Conservation (phyloP, 2,797 vertebrate genomes). For the Muscicapa comitata region DNA sequence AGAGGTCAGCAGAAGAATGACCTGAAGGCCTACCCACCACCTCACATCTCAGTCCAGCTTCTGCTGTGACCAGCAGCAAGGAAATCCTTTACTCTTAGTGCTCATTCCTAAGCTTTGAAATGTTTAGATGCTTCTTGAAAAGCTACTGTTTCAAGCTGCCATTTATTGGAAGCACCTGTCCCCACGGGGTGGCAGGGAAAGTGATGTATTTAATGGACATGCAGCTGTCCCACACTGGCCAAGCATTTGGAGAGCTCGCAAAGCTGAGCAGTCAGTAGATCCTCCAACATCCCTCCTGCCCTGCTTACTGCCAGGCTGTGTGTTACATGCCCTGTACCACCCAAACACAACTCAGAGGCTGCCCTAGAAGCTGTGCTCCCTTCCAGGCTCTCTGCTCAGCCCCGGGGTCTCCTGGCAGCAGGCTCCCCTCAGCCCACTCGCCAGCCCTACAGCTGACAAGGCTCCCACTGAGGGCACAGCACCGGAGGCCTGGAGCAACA, state of each 20-base stretch:
- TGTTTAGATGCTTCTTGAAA: not conserved
- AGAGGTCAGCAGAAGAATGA: not conserved
- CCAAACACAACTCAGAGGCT: not conserved
- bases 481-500: not conserved
- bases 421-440: not conserved
- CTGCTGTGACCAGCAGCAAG: not conserved
- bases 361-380: too few species aligned
- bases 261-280: not conserved
- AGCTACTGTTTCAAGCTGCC: not conserved
- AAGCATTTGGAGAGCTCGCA: not conserved
- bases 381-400: not conserved
- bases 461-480: fast-evolving
- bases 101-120: not conserved
- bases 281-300: not conserved
- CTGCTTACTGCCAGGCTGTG: not conserved
- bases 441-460: not conserved
- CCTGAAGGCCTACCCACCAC: not conserved
- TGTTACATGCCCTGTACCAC: fast-evolving
- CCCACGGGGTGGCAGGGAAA: fast-evolving
- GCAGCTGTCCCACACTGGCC: not conserved
- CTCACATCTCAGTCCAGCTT: fast-evolving
- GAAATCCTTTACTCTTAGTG: not conserved
- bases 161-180: not conserved
- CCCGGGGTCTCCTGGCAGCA: fast-evolving
- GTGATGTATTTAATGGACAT: fast-evolving